A percentile compares a stretch with the other conserved stretches of the same genome.
These are phyloP conservation scores for Heliconius ismenius DNA, from an alignment of 2,888 invertebrate species.

Conservation along the genomic window DNA sequence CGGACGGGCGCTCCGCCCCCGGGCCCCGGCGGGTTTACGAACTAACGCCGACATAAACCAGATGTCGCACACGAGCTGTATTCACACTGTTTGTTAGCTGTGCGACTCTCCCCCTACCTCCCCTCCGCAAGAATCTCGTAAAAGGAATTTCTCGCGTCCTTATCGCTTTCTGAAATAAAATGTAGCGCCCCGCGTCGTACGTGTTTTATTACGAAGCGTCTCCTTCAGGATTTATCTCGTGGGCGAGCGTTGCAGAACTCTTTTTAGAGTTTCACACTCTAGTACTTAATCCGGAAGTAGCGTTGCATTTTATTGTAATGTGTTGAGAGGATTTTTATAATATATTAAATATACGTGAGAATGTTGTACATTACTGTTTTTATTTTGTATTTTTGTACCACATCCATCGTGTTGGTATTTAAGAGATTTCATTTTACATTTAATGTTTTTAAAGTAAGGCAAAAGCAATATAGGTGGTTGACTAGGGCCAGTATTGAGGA, in stretches of 20 bases:
- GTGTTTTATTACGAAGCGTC: slow-evolving; percentile 79
- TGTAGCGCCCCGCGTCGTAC: slow-evolving; percentile 75
- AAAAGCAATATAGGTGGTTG: background rate
- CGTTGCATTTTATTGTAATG: slow-evolving; percentile 40
- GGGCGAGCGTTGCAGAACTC: slow-evolving; percentile 57
- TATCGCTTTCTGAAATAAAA: slow-evolving; percentile 82
- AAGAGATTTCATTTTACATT: background rate
- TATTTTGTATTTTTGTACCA: background rate
- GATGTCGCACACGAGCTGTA: slow-evolving; percentile 71
- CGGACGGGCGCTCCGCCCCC: slow-evolving; percentile 36
- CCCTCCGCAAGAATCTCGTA: slow-evolving; percentile 74
- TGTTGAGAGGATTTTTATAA: slow-evolving; percentile 25
- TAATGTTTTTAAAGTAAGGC: background rate
- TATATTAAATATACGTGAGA: slow-evolving; percentile 14
- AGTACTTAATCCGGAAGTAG: slow-evolving; percentile 42
- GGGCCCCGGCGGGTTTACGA: slow-evolving; percentile 49
- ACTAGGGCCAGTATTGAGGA: too few species aligned
- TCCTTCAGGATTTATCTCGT: slow-evolving; percentile 78
- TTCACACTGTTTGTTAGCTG: slow-evolving; percentile 45
- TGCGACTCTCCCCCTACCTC: slow-evolving; percentile 47
- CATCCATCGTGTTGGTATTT: background rate
- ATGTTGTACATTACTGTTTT: background rate
- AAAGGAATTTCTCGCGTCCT: slow-evolving; percentile 80
- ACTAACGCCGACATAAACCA: slow-evolving; percentile 65
- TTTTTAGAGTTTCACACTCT: slow-evolving; percentile 45